Base-by-base conservation (phyloP, 2,888 invertebrate genomes). In the Digitonthophagus gazella region DNA sequence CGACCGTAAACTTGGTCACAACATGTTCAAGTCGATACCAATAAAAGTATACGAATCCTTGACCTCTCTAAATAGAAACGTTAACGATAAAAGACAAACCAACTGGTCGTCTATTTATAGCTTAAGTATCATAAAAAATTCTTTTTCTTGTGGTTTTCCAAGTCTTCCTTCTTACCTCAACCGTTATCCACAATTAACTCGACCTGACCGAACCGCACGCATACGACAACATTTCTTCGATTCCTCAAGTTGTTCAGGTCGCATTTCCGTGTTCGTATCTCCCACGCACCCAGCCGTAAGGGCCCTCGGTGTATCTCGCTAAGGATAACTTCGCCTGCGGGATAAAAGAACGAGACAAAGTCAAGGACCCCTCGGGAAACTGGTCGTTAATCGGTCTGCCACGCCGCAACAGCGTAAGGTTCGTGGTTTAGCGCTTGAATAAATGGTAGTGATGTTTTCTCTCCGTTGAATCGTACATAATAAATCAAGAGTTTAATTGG, bases 401-500 rank as follows among this genome's bases (percentile, higher is more conserved):
- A 20, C 20, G 20, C 15, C 19, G 61, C 19, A 44, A 44, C 28
- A 11, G 28, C 28, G 28, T 44, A 61, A 18, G 20, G 20, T 61
- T 18, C 18, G 18, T 61, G 20, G 61, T 61, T 61, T 67, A 67
- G 56, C 55, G 67, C 57, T 63, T 64, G 57, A 64, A 67, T 67
- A 67, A 67, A 67, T 67, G 64, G 64, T 64, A 56, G 64, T 64
- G 67, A 67, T 64, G 67, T 64, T 22, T 58, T 67, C 67, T 61
- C 65, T 69, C 67, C 61, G 61, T 61, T 61, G 65, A 69, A 71
- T 68, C 69, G 65, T 69, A 71, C 64, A 66, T 66, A 69, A 71
- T 71, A 71, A 71, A 71, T 71, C 69, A 71, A 63, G 69, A 19
- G 55, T 71, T 69, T 71, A 71, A 71, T 71, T 71, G 71, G 69